Evolutionary conservation across 2,888 invertebrate genomes (phyloP).

Genomic region (Cremastinae sp.): DNA sequence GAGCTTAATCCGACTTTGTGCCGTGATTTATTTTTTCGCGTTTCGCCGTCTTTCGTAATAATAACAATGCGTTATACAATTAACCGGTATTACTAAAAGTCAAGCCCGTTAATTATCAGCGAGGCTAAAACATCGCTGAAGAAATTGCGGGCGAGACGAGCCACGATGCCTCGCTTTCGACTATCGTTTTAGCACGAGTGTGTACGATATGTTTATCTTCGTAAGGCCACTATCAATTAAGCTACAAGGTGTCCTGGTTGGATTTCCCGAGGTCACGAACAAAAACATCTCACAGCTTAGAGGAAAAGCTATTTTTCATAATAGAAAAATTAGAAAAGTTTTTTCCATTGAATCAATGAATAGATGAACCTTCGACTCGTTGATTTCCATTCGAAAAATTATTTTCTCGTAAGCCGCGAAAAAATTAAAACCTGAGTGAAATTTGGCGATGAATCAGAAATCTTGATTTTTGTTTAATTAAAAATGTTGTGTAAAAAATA

Average conservation of each 20-base stretch:
- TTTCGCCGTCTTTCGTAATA: conserved; percentile 51
- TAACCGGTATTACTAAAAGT: conserved; percentile 41
- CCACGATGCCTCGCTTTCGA: conserved; percentile 45
- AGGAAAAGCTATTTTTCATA: too few species aligned
- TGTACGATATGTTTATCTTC: conserved; percentile 29
- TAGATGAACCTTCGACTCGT: too few species aligned
- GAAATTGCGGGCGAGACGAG: conserved; percentile 23
- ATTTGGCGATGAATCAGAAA: too few species aligned
- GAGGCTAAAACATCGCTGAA: neutral
- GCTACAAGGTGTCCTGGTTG: too few species aligned
- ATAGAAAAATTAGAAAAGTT: too few species aligned
- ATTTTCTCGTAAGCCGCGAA: too few species aligned
- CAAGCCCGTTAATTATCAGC: conserved; percentile 29
- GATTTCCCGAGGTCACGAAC: too few species aligned
- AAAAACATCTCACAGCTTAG: too few species aligned
- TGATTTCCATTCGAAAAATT: too few species aligned
- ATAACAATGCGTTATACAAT: conserved; percentile 46
- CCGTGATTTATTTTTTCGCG: conserved; percentile 35
- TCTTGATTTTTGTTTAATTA: too few species aligned
- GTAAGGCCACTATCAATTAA: conserved; percentile 6
- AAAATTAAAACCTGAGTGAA: too few species aligned
- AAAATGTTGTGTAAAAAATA: neutral
- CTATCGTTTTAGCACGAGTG: conserved; percentile 38
- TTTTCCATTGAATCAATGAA: too few species aligned
- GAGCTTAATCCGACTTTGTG: conserved; percentile 24